A percentile compares a stretch with the other conserved stretches of the same genome.
phyloP scores from a whole-genome alignment of 2,113 vertebrate species.

The Mormyrus iriodes region DNA sequence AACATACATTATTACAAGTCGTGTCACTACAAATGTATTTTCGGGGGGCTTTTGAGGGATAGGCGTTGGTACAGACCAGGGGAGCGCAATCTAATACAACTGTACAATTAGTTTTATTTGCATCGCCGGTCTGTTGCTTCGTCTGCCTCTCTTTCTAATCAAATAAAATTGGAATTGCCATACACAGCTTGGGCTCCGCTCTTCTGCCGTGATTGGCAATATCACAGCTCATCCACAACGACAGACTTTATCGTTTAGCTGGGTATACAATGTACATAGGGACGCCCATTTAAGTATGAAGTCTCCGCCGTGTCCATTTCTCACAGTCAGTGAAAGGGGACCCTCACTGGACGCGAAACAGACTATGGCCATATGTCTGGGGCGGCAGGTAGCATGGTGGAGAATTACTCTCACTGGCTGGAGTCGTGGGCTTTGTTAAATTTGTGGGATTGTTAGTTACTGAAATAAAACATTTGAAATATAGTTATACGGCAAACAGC shows the following conservation, averaged over 20 bases:
- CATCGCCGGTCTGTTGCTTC: conserved; percentile 9
- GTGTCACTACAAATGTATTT: conserved; percentile 18
- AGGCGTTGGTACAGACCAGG: conserved; percentile 4
- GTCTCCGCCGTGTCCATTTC: background rate
- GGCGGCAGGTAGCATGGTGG: background rate
- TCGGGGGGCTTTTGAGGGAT: conserved; percentile 8
- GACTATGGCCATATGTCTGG: background rate
- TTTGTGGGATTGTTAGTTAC: background rate
- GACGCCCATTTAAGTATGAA: background rate
- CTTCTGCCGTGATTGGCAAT: background rate
- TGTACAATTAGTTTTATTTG: conserved; percentile 19
- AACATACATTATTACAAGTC: conserved; percentile 23
- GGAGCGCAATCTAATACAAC: conserved; percentile 20
- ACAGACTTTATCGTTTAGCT: background rate
- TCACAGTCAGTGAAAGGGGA: background rate
- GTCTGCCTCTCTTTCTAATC: conserved; percentile 11
- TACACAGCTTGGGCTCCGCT: background rate
- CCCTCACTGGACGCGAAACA: background rate
- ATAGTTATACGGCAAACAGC: background rate
- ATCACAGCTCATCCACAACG: background rate
- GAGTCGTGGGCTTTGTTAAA: background rate
- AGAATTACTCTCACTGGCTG: background rate
- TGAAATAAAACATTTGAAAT: background rate
- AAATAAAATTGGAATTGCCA: conserved; percentile 11
- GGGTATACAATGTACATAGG: background rate